Evolutionary conservation across 2,888 invertebrate species (phyloP), one percentile per base, ranked within the genome.

Genomic region (Andricus quercusramuli): DNA sequence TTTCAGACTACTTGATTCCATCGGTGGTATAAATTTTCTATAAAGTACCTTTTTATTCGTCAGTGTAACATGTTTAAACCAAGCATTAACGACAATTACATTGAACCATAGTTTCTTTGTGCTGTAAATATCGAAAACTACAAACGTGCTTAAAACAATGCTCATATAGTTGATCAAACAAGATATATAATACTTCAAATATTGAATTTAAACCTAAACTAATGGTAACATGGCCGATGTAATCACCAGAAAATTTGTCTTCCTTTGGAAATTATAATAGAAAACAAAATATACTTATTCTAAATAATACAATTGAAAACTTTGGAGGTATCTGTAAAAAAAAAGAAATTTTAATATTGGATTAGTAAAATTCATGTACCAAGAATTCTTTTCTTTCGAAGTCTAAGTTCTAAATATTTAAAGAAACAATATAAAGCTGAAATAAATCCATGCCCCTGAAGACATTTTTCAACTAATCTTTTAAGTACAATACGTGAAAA

Each of bases 151-250:
- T 25, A 62, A 62, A 62, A 62, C 25, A 62, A 11, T 22, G 62
- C 5, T 25, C 20, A 62, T 62, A 15, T 22, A 25, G n/a, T 25
- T 62, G 22, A 62, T 22, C 13, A 62, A 62, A 62, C 13, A 25
- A 13, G 13, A 62, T 25, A 11, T n/a, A 56, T 56, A 56, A 56
- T 25, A 62, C 62, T 62, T 62, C 6, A 62, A 59, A 25, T 25
- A 25, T 62, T 13, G 2, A 11, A n/a, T 62, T 62, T 62, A 25
- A 62, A 25, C 9, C 8, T 25, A 62, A 62, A 62, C 13, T 25
- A 62, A 62, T 62, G 62, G 25, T 62, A 62, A 62, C 56, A 56
- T 56, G 20, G 56, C n/a, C n/a, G 56, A 59, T n/a, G n/a, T 59
- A 47, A 15, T 59, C n/a, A 3, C n/a, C 13, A 59, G n/a, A 59